Evolutionary conservation across 2,797 vertebrate species (phyloP), one percentile per base, ranked within the genome.

Genomic region (Alauda arvensis): DNA sequence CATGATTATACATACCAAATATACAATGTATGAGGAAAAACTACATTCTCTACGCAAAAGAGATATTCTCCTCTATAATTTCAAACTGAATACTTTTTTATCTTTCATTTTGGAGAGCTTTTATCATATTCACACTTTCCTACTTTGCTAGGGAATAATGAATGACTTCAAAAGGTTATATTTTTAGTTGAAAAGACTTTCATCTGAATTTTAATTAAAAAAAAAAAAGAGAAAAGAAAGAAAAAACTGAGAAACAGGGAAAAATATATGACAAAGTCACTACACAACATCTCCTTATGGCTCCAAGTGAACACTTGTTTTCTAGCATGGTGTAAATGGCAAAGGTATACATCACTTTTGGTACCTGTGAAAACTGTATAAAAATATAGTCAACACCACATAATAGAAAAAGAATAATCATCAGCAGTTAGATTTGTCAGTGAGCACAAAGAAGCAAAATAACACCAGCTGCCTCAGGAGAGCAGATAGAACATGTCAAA

Each of bases 101-200:
- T 90, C 74, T 87, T 90, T 81, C 79, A 79, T 83, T 92, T 90
- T 83, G 37, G 28, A 72, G 48, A 83, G 60, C 85, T 94, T 93
- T 92, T 90, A 85, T 93, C 74, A 67, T 80, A 65, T 63, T 80
- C 82, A 42, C 63, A 66, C 67, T 88, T 85, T 79, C 56, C 17
- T 81, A 67, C 60, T 91, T 74, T 87, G 20, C 71, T 93, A 8
- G 12, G 33, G 33, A 94, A 91, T 88, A 87, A 90, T 52, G 60
- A 92, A 90, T 5, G 0, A 87, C 82, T 92, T 94, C 84, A 90
- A 90, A 95, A 93, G 74, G 57, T 88, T 91, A 39, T 87, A 76
- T 76, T 90, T 90, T 91, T 88, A 78, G 52, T 75, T 86, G 63
- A 92, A 93, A 87, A 67, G n/a, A 40, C 39, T 88, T 93, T 55